Percentiles rank a stretch among this genome's conserved stretches.
phyloP scores from a whole-genome alignment of 2,113 vertebrate genomes.

The Mormyrus iriodes region DNA sequence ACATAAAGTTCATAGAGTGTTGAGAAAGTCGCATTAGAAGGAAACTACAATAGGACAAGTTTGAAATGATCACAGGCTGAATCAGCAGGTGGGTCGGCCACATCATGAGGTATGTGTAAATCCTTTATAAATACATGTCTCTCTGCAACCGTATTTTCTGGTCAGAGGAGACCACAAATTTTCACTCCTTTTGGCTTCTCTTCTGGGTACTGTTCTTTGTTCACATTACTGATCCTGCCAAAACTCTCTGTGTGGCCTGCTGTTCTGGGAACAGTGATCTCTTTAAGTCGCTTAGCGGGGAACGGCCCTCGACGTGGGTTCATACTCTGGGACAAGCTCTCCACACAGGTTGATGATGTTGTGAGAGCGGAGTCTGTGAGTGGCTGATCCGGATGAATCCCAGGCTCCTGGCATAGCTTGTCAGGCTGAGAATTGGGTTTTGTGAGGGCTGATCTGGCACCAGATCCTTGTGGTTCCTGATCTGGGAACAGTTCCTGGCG shows the following conservation, averaged over 20 bases:
- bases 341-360: neutral
- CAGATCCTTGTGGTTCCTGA: neutral
- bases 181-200: neutral
- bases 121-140: neutral
- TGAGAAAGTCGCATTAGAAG: neutral
- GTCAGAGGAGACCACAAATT: neutral
- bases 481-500: neutral
- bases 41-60: neutral
- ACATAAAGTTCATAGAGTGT: neutral
- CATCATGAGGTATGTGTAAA: neutral
- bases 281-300: neutral
- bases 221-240: neutral
- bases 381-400: neutral
- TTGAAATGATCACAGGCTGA: neutral
- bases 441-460: neutral
- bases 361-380: neutral
- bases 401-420: neutral
- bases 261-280: conserved; percentile 2
- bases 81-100: neutral
- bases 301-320: neutral
- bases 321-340: neutral
- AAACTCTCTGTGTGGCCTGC: neutral
- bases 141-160: neutral
- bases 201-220: conserved; percentile 3
- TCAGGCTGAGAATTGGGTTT: neutral